These are phyloP conservation scores for Acrobasis suavella DNA, from an alignment of 2,888 invertebrate species.

Conservation along the genomic window DNA sequence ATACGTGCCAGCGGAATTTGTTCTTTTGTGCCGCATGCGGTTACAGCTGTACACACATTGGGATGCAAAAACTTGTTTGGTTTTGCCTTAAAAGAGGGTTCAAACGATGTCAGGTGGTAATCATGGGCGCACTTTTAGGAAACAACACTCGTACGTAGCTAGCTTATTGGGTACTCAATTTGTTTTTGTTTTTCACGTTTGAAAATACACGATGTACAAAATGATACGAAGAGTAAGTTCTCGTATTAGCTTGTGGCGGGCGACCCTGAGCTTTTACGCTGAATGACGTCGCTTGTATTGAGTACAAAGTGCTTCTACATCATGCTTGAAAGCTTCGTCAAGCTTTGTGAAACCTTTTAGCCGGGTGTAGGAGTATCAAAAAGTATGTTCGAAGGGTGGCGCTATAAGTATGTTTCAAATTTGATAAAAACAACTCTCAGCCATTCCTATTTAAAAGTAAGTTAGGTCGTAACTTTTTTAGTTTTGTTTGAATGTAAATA, in stretches of 20 bases:
- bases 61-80: constrained; percentile 11
- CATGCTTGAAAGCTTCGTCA: constrained; percentile 54
- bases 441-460: too few relatives aligned
- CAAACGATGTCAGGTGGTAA: neutral
- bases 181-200: too few relatives aligned
- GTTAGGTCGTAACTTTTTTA: too few relatives aligned
- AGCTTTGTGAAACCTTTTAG: constrained; percentile 33
- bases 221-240: constrained; percentile 11
- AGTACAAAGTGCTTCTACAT: constrained; percentile 58
- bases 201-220: too few relatives aligned
- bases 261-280: constrained; percentile 31
- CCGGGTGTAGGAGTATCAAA: constrained; percentile 26
- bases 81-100: neutral
- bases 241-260: constrained; percentile 14
- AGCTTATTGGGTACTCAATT: neutral
- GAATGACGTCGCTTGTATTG: constrained; percentile 52
- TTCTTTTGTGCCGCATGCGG: constrained; percentile 4
- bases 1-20: constrained; percentile 27
- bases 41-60: constrained; percentile 20
- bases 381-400: constrained; percentile 27
- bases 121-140: neutral
- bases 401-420: constrained; percentile 1
- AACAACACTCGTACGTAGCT: neutral
- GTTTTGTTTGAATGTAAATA: too few relatives aligned
- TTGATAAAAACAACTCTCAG: constrained; percentile 25